A percentile compares a stretch with the other conserved stretches of the same genome.
Conservation (phyloP, 2,888 invertebrate species). For the Prenolepis imparis region DNA sequence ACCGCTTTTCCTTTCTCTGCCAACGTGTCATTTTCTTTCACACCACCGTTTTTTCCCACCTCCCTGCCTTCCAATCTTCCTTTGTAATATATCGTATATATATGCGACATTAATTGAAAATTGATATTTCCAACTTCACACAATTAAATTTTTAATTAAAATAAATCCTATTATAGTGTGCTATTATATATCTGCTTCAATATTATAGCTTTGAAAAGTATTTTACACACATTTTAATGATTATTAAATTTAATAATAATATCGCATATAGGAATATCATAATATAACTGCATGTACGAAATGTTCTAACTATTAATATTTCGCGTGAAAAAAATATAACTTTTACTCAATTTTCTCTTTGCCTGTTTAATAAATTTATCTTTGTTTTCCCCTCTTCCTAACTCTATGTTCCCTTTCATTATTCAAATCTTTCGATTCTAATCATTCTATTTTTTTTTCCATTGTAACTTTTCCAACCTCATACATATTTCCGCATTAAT, state of each 20-base stretch:
- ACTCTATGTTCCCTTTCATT: not conserved
- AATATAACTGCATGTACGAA: not conserved
- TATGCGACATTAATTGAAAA: conserved; percentile 16
- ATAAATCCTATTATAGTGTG: not conserved
- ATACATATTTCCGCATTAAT: conserved; percentile 46
- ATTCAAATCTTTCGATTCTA: conserved; percentile 15
- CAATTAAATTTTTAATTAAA: not conserved
- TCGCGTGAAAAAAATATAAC: not conserved
- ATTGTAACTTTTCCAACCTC: not conserved
- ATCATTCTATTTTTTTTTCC: conserved; percentile 18
- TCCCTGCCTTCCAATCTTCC: not conserved
- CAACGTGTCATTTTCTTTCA: not conserved
- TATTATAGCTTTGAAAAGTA: too few species aligned
- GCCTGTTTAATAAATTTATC: not conserved
- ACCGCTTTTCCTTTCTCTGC: not conserved
- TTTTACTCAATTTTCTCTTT: not conserved
- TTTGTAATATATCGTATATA: not conserved
- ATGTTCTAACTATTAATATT: not conserved
- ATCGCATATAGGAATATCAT: not conserved
- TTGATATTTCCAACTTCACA: conserved; percentile 11
- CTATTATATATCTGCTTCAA: not conserved
- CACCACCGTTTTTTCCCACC: not conserved
- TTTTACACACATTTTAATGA: not conserved
- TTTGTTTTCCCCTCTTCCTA: not conserved
- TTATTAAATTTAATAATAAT: not conserved